These are phyloP conservation scores for Pelochelys cantorii DNA, from an alignment of 2,797 vertebrate genomes.

Conservation along the genomic window DNA sequence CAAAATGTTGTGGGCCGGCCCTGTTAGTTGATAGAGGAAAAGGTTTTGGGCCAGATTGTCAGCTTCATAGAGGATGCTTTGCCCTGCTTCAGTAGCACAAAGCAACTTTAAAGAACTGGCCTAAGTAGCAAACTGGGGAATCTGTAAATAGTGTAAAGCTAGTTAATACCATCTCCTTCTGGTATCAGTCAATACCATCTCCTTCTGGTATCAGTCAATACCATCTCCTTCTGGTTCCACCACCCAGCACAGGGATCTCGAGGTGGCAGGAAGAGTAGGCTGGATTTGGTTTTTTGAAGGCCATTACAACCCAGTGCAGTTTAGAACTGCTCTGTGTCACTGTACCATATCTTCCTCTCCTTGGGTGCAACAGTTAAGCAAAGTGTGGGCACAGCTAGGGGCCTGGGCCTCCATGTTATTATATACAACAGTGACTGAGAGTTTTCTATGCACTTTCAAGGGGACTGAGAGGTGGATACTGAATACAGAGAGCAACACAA, in stretches of 20 bases:
- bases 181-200: background rate
- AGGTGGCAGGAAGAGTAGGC: background rate
- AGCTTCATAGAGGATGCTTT: background rate
- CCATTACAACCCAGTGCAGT: background rate
- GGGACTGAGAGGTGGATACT: background rate
- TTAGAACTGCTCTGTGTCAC: background rate
- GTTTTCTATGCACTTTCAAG: background rate
- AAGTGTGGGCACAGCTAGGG: background rate
- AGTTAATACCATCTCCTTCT: background rate
- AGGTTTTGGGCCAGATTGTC: background rate
- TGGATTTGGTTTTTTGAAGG: background rate
- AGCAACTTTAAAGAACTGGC: background rate
- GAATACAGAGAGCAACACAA: background rate
- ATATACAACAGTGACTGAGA: background rate
- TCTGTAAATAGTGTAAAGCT: background rate
- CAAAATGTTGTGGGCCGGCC: too few species aligned
- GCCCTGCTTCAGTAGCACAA: background rate
- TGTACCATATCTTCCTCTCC: background rate
- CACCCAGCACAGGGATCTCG: background rate
- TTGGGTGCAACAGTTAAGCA: background rate
- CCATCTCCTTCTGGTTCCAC: background rate
- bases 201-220: background rate
- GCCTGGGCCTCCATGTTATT: background rate
- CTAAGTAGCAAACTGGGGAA: conserved; percentile 34
- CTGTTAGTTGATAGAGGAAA: rapidly evolving